Percentiles rank a stretch among this genome's conserved stretches.
phyloP scores from a whole-genome alignment of 2,113 vertebrate genomes.

The Xerus inauris region DNA sequence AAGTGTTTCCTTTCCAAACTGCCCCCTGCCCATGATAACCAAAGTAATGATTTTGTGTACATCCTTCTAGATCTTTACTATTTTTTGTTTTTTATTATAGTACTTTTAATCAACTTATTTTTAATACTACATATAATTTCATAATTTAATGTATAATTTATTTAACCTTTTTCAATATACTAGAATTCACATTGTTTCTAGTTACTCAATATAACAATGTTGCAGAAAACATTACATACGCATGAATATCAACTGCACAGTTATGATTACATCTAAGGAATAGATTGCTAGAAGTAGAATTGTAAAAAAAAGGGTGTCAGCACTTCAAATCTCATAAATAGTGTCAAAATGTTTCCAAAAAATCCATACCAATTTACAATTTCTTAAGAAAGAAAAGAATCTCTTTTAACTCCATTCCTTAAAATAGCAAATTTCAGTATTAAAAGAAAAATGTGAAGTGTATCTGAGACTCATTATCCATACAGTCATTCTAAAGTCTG shows the following conservation, averaged over 20 bases:
- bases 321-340: constrained; percentile 38
- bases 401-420: not conserved
- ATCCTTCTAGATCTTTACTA: not conserved
- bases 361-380: not conserved
- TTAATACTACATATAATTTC: constrained; percentile 8
- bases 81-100: not conserved
- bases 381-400: not conserved
- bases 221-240: not conserved
- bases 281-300: constrained; percentile 31
- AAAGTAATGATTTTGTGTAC: not conserved
- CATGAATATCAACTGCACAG: constrained; percentile 2
- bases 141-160: constrained; percentile 41
- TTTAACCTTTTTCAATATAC: constrained; percentile 57
- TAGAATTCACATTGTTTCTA: constrained; percentile 23
- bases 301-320: not conserved
- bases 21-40: not conserved
- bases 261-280: not conserved
- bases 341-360: not conserved
- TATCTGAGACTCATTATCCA: constrained; percentile 3
- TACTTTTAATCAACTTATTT: constrained; percentile 15
- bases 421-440: constrained; percentile 21
- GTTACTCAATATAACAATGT: constrained; percentile 26
- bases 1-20: not conserved
- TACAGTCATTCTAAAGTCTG: constrained; percentile 6
- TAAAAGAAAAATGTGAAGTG: constrained; percentile 12